Evolutionary conservation across 2,113 vertebrate genomes (phyloP).

Genomic region (Dasyurus viverrinus): DNA sequence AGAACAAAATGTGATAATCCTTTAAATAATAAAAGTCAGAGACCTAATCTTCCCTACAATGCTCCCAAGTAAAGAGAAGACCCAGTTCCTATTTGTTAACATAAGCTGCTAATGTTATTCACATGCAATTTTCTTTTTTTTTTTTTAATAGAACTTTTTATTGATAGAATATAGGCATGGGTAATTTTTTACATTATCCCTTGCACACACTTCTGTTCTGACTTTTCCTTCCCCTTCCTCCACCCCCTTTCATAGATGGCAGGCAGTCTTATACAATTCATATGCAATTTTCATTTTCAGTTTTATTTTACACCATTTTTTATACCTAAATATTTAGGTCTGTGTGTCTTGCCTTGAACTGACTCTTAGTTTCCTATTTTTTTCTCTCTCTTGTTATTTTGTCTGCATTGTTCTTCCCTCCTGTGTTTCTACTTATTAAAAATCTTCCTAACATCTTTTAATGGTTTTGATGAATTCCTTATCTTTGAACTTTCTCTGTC

Average conservation of each 20-base stretch:
- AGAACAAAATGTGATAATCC: not conserved
- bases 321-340: not conserved
- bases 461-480: not conserved
- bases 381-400: not conserved
- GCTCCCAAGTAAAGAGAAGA: not conserved
- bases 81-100: not conserved
- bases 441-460: not conserved
- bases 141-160: too few species aligned
- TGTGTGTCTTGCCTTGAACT: not conserved
- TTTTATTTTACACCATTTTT: not conserved
- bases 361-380: not conserved
- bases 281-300: not conserved
- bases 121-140: not conserved
- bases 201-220: too few species aligned
- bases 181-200: too few species aligned
- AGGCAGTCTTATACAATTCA: not conserved
- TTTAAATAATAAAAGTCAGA: not conserved
- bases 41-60: not conserved
- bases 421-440: not conserved
- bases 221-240: too few species aligned
- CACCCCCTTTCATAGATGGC: too few species aligned
- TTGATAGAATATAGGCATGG: too few species aligned
- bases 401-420: not conserved
- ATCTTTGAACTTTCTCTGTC: not conserved
- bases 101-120: not conserved